Evolutionary conservation across 2,888 invertebrate species (phyloP), one percentile per base, ranked within the genome.

Genomic region (Conistra vaccinii): DNA sequence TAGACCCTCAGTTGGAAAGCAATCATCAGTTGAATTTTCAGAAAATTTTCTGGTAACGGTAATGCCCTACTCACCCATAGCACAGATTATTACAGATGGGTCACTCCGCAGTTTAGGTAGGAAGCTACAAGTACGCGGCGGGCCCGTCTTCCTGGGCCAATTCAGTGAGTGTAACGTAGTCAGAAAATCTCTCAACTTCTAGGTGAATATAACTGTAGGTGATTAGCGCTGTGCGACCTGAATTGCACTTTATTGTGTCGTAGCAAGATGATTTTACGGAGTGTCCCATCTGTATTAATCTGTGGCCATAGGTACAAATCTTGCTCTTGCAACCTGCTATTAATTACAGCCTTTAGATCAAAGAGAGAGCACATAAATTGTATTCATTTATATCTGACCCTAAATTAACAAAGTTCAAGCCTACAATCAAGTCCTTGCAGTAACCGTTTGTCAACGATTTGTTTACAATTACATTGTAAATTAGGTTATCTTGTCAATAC

Each of bases 401-500:
- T 42, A 81, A 69, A 81, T 68, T 23, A 73, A 62, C 32, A 48
- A 55, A 74, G 85, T 73, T 76, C 74, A 74, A 57, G 29, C 61
- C 3, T 69, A 61, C 72, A 71, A 84, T 68, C 12, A 73, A 78
- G 77, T 82, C 81, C 88, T 81, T 76, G 73, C 67, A 76, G 68
- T 60, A 71, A 53, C 63, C 39, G 68, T 74, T 63, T 77, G 75
- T 65, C 48, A 81, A 57, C 66, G 62, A 77, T 86, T 85, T 89
- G 81, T 86, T 83, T 89, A 87, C 55, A 81, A 51, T 75, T 48
- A 86, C 84, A 87, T 82, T 85, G 86, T 87, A 76, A 89, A 85
- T 73, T 83, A 82, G 90, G 89, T 89, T 89, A 89, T 89, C 89
- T 76, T 70, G 67, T 66, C 23, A 51, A 29, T n/a, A 4, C n/a